Evolutionary conservation across 2,888 invertebrate species (phyloP).

Genomic region (Stenurella melanura): DNA sequence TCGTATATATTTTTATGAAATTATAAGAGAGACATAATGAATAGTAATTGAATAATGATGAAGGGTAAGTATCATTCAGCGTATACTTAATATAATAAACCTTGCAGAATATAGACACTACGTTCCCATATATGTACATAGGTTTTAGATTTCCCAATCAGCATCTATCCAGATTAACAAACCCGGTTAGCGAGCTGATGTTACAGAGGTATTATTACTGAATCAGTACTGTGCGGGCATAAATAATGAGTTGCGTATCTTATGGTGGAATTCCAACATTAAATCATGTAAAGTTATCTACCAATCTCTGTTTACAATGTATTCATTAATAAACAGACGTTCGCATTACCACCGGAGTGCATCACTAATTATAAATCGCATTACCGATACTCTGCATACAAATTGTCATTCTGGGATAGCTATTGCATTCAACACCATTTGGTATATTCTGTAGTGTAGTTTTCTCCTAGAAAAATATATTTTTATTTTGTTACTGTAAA

Average conservation of each 20-base stretch:
- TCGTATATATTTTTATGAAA: too few relatives aligned
- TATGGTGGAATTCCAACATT: conserved; percentile 22
- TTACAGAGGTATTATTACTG: conserved; percentile 14
- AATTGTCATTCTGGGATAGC: background rate
- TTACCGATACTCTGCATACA: background rate
- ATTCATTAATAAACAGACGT: conserved; percentile 16
- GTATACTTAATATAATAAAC: too few relatives aligned
- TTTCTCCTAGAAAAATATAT: too few relatives aligned
- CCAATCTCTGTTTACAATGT: conserved; percentile 20
- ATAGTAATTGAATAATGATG: too few relatives aligned
- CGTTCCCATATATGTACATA: background rate
- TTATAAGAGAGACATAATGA: too few relatives aligned
- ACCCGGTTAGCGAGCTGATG: conserved; percentile 5
- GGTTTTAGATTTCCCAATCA: conserved; percentile 15
- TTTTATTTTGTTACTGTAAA: too few relatives aligned
- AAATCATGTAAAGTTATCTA: conserved; percentile 23
- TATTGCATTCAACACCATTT: too few relatives aligned
- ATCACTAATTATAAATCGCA: conserved; percentile 23
- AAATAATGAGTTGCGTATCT: conserved; percentile 31
- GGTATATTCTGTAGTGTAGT: too few relatives aligned
- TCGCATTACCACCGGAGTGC: conserved; percentile 7
- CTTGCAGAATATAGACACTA: too few relatives aligned
- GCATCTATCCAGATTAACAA: conserved; percentile 18
- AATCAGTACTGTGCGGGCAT: conserved; percentile 15
- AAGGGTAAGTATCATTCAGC: too few relatives aligned